phyloP scores from a whole-genome alignment of 2,797 vertebrate species.

The Sandelia bainsii region DNA sequence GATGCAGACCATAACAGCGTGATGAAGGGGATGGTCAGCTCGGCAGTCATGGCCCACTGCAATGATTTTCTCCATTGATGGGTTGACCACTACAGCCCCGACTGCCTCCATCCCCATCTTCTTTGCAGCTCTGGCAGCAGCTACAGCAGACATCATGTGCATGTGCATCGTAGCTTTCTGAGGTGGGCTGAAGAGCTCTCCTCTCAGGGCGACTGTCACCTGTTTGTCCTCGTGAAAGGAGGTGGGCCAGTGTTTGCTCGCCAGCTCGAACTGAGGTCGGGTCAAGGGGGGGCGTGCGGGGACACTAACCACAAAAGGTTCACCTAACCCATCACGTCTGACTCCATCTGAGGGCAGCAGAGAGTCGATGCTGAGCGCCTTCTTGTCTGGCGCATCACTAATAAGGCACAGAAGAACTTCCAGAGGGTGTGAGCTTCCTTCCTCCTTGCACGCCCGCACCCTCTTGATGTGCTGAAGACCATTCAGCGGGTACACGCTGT shows the following conservation, averaged over 20 bases:
- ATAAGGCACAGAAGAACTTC: slow-evolving; percentile 87
- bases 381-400: slow-evolving; percentile 34
- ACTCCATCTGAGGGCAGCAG: slow-evolving; percentile 74
- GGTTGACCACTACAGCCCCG: slow-evolving; percentile 87
- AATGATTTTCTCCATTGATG: slow-evolving; percentile 73
- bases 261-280: slow-evolving; percentile 88
- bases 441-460: slow-evolving; percentile 80
- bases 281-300: slow-evolving; percentile 85
- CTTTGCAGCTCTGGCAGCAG: slow-evolving; percentile 74
- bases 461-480: slow-evolving; percentile 88
- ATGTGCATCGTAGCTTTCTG: slow-evolving; percentile 83
- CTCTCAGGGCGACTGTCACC: slow-evolving; percentile 81
- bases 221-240: slow-evolving; percentile 91
- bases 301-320: slow-evolving; percentile 86
- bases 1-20: slow-evolving; percentile 90
- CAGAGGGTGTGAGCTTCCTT: slow-evolving; percentile 71
- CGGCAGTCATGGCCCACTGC: slow-evolving; percentile 88
- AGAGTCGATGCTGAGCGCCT: slow-evolving; percentile 43
- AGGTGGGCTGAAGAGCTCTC: slow-evolving; percentile 80
- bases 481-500: slow-evolving; percentile 76
- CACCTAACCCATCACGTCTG: slow-evolving; percentile 79
- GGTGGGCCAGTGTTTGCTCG: slow-evolving; percentile 87
- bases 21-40: slow-evolving; percentile 80
- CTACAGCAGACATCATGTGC: slow-evolving; percentile 86
- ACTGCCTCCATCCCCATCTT: slow-evolving; percentile 82